These are phyloP conservation scores for Colossoma macropomum DNA, from an alignment of 2,113 vertebrate species.

Conservation along the genomic window DNA sequence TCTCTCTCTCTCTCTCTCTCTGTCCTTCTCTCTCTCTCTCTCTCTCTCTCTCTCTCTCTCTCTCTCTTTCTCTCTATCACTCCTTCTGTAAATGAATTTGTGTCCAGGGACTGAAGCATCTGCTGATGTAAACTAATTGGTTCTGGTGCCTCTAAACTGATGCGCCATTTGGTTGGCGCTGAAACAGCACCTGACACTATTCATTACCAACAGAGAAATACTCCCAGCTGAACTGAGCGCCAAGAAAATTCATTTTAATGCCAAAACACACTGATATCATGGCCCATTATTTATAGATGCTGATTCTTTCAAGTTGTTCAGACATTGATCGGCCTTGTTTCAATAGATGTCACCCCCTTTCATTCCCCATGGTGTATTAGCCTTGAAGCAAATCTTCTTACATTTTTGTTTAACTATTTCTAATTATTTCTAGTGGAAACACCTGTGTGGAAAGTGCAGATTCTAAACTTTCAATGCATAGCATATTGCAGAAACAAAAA, in stretches of 20 bases:
- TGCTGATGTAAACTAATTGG: slow-evolving; percentile 66
- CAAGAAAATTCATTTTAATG: background rate
- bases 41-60: background rate
- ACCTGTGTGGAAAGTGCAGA: too few species aligned
- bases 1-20: too few species aligned
- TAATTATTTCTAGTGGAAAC: too few species aligned
- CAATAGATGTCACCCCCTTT: background rate
- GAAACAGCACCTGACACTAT: slow-evolving; percentile 22
- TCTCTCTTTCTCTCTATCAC: background rate
- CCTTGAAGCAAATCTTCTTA: too few species aligned
- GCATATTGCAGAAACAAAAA: too few species aligned
- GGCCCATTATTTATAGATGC: background rate
- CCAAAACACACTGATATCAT: slow-evolving; percentile 13
- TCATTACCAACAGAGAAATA: background rate
- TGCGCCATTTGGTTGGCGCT: slow-evolving; percentile 45
- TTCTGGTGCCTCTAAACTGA: slow-evolving; percentile 57
- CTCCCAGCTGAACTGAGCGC: background rate
- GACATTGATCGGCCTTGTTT: background rate
- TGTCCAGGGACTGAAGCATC: slow-evolving; percentile 57
- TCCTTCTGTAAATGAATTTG: slow-evolving; percentile 41
- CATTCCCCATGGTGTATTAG: background rate
- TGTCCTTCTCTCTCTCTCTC: background rate
- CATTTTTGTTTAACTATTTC: too few species aligned
- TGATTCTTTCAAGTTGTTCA: background rate
- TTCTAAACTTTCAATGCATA: too few species aligned